These are phyloP conservation scores for Tetramorium alpestre DNA, from an alignment of 1,140 invertebrate species.

Conservation along the genomic window DNA sequence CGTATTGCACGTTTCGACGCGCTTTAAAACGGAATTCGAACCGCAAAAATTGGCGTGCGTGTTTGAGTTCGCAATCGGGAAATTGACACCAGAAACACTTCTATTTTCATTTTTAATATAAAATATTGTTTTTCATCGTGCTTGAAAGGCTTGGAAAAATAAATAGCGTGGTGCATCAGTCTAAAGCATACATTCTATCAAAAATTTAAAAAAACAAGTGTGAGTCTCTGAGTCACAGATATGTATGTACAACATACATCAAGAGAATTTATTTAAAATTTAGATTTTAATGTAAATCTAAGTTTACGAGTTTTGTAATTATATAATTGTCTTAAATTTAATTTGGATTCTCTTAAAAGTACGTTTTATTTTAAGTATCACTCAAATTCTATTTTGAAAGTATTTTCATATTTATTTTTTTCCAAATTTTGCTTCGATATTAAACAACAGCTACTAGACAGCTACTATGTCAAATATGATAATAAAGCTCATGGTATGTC, in stretches of 20 bases:
- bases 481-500: slow-evolving; percentile 14
- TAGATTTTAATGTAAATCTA: not conserved
- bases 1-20: slow-evolving; percentile 31
- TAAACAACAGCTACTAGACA: not conserved
- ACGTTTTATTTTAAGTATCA: not conserved
- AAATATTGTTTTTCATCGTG: not conserved
- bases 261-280: not conserved
- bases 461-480: slow-evolving; percentile 33
- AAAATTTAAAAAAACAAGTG: not conserved
- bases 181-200: not conserved
- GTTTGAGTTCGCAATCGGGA: slow-evolving; percentile 28
- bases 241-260: not conserved
- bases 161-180: not conserved
- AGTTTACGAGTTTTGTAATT: not conserved
- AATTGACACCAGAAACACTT: slow-evolving; percentile 44
- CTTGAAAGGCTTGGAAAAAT: slow-evolving; percentile 5
- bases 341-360: not conserved
- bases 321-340: not conserved
- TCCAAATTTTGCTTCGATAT: not conserved
- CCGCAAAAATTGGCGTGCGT: slow-evolving; percentile 31
- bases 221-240: not conserved
- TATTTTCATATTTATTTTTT: not conserved
- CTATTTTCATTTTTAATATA: slow-evolving; percentile 25
- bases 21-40: slow-evolving; percentile 12
- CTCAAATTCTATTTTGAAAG: not conserved